phyloP scores from a whole-genome alignment of 2,113 vertebrate genomes.

The Centropristis striata region DNA sequence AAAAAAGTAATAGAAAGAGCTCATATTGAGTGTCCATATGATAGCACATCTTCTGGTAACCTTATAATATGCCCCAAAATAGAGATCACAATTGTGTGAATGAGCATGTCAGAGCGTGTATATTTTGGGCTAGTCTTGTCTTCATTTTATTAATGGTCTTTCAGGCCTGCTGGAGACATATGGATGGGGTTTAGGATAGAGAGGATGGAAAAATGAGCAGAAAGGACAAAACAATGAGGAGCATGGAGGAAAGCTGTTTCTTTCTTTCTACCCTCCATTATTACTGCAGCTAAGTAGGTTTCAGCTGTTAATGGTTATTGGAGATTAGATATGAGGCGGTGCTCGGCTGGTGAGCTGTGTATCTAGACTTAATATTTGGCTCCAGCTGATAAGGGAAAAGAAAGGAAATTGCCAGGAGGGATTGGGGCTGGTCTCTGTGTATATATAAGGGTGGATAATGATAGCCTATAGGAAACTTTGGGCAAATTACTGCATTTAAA shows the following conservation, averaged over 20 bases:
- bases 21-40: not conserved
- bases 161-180: not conserved
- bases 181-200: not conserved
- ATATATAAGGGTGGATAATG: slow-evolving; percentile 22
- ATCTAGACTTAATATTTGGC: slow-evolving; percentile 38
- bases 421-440: slow-evolving; percentile 17
- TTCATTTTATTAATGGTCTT: slow-evolving; percentile 16
- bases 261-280: not conserved
- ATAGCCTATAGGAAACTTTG: slow-evolving; percentile 14
- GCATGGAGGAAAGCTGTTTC: not conserved
- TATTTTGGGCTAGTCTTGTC: slow-evolving; percentile 19
- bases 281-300: slow-evolving; percentile 12
- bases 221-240: not conserved
- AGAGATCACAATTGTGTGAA: slow-evolving; percentile 14
- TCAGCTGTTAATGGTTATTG: slow-evolving; percentile 57
- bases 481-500: slow-evolving; percentile 10
- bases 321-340: slow-evolving; percentile 39
- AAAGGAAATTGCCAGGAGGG: slow-evolving; percentile 15
- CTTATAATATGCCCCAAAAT: slow-evolving; percentile 10
- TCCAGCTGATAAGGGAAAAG: slow-evolving; percentile 26
- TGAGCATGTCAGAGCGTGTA: not conserved
- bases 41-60: slow-evolving; percentile 8
- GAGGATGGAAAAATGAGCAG: not conserved
- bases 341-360: slow-evolving; percentile 31
- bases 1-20: slow-evolving; percentile 3